phyloP scores from a whole-genome alignment of 1,140 invertebrate species.

The Neelides sp. region DNA sequence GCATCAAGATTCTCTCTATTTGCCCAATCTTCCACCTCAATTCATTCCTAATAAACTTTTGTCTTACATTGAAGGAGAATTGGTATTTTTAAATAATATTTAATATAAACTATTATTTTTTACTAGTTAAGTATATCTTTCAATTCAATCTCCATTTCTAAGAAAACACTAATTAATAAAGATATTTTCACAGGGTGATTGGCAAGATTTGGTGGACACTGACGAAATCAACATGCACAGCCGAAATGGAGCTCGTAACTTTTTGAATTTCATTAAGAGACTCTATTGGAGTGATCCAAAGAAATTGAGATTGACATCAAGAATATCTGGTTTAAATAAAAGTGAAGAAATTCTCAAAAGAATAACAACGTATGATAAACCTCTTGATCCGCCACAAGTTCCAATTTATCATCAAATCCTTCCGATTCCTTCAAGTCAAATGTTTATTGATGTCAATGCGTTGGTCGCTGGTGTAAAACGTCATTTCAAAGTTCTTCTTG shows the following conservation, averaged over 20 bases:
- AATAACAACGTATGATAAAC: conserved; percentile 47
- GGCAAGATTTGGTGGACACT: conserved; percentile 23
- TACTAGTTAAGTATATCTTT: not conserved
- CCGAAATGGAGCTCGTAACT: not conserved
- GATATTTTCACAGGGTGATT: conserved; percentile 14
- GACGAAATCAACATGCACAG: conserved; percentile 10
- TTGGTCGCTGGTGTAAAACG: conserved; percentile 37
- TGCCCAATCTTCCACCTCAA: conserved; percentile 58
- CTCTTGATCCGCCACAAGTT: conserved; percentile 29
- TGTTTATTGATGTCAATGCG: conserved; percentile 31
- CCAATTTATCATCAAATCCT: conserved; percentile 31
- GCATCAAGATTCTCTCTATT: conserved; percentile 51
- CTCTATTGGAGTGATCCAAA: conserved; percentile 12
- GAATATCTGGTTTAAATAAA: not conserved
- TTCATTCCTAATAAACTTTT: conserved; percentile 48
- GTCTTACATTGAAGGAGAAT: conserved; percentile 42
- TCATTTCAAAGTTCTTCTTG: conserved; percentile 44
- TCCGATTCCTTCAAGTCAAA: conserved; percentile 40
- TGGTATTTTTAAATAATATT: conserved; percentile 33
- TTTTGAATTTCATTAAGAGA: conserved; percentile 7
- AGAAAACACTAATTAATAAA: no score
- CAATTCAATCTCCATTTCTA: no score
- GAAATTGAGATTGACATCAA: not conserved
- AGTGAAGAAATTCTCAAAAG: conserved; percentile 32
- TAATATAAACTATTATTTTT: not conserved